Conservation (phyloP, 2,888 invertebrate genomes). For the Penaeus monodon region DNA sequence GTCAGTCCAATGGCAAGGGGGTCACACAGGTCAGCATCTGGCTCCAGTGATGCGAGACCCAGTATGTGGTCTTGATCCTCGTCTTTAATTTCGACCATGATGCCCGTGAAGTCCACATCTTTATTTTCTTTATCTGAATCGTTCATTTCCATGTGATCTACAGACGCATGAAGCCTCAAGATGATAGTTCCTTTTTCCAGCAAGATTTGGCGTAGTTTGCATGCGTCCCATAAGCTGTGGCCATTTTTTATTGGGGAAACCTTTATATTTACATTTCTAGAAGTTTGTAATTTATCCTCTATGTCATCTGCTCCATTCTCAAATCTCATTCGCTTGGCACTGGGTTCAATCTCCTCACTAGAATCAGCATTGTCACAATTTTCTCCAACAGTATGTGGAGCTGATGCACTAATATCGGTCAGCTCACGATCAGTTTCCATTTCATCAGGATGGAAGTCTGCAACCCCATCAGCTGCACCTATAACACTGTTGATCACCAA, state of each 20-base stretch:
- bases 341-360: slow-evolving; percentile 35
- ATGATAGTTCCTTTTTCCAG: slow-evolving; percentile 48
- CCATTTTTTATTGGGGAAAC: slow-evolving; percentile 59
- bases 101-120: slow-evolving; percentile 35
- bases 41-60: not conserved
- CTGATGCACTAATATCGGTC: slow-evolving; percentile 52
- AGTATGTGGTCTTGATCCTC: slow-evolving; percentile 33
- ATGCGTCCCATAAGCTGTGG: slow-evolving; percentile 55
- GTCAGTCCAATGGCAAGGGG: slow-evolving; percentile 24
- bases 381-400: slow-evolving; percentile 19
- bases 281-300: slow-evolving; percentile 17
- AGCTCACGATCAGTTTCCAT: slow-evolving; percentile 44
- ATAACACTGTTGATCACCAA: slow-evolving; percentile 61
- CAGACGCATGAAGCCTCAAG: slow-evolving; percentile 47
- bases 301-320: slow-evolving; percentile 33
- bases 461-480: slow-evolving; percentile 57
- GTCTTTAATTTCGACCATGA: slow-evolving; percentile 27
- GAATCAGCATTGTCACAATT: slow-evolving; percentile 5
- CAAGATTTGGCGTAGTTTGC: slow-evolving; percentile 42
- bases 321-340: slow-evolving; percentile 46
- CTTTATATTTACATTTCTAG: slow-evolving; percentile 43
- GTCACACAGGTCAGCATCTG: slow-evolving; percentile 27
- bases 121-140: slow-evolving; percentile 27
- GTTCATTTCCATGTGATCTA: slow-evolving; percentile 23
- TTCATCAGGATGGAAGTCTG: slow-evolving; percentile 53